Evolutionary conservation across 30 jellyfish, hydroid and myxozoan genomes (phyloP), one percentile per base, ranked within the genome.

Genomic region (Hydractinia echinata): DNA sequence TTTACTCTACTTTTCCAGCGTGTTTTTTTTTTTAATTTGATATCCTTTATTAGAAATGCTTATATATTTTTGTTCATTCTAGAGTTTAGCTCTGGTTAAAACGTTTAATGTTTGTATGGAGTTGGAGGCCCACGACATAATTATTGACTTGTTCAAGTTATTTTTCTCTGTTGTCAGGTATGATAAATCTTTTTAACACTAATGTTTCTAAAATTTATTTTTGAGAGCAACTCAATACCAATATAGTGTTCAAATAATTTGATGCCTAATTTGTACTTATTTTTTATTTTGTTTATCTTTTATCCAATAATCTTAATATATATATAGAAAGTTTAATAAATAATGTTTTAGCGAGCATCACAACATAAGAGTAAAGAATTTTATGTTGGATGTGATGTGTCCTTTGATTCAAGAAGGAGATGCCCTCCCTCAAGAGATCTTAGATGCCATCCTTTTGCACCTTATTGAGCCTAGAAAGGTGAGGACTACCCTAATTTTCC

Each of bases 71-170:
- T 0, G 4, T 7, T 79, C 19, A 48, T 77, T 61, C 4, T 73
- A 91, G 97, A 91, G 94, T 55, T 81, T 91, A 54, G 95, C 91
- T 15, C 79, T 91, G 81, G 97, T 86, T 49, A 85, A 91, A 67
- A 81, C 97, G 61, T 91, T 91, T 86, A 86, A 86, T 61, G 87
- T 91, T 44, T 91, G 97, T 70, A 81, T 88, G 68, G 97, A 91
- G 79, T 77, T 91, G 6, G 97, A 91, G 5, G 94, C 94, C 52
- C 91, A 66, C 67, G 96, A 91, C 50, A 76, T 91, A 20, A 84
- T 91, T 16, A 53, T 70, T 52, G 70, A 84, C n/a, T 76, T 91
- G 50, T 91, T 91, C 76, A 86, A 86, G 81, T 61, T 72, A 15
- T 82, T 91, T 64, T 85, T 91, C 88, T 51, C 83, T 14, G 82